Percentiles rank a stretch among this genome's conserved stretches.
phyloP scores from a whole-genome alignment of 2,888 invertebrate genomes.

The Pecten maximus region DNA sequence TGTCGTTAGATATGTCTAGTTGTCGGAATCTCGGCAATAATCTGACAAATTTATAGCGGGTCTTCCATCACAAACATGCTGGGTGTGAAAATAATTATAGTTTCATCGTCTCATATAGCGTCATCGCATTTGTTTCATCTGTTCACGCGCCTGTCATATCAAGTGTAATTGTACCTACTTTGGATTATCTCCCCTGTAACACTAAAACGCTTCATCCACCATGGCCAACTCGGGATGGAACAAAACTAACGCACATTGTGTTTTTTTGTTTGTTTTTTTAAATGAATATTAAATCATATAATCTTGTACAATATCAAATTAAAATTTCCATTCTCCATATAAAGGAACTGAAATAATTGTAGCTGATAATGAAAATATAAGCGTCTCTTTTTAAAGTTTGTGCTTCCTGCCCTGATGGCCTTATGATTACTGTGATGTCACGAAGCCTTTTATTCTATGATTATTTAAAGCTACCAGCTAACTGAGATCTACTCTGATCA shows the following conservation, averaged over 20 bases:
- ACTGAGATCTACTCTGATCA: neutral
- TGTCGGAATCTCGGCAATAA: neutral
- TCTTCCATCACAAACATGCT: conserved; percentile 8
- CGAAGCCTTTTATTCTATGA: neutral
- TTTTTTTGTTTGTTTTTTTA: too few species aligned
- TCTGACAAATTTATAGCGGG: conserved; percentile 14
- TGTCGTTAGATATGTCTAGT: neutral
- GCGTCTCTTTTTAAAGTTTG: neutral
- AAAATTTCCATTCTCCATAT: neutral
- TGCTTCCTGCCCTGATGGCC: neutral
- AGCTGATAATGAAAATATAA: neutral
- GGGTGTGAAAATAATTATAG: conserved; percentile 26
- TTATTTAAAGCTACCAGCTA: conserved; percentile 1
- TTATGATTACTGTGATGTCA: neutral
- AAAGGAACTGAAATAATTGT: neutral
- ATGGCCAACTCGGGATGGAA: neutral
- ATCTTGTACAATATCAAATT: neutral
- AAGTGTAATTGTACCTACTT: neutral
- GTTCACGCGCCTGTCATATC: neutral
- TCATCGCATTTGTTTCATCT: neutral
- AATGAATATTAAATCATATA: neutral
- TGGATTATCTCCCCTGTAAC: conserved; percentile 17
- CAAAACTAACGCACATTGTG: too few species aligned
- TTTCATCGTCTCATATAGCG: neutral
- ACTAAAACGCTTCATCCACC: neutral